Evolutionary conservation across 1,140 invertebrate genomes (phyloP).

Genomic region (Drosophila ohnishii): DNA sequence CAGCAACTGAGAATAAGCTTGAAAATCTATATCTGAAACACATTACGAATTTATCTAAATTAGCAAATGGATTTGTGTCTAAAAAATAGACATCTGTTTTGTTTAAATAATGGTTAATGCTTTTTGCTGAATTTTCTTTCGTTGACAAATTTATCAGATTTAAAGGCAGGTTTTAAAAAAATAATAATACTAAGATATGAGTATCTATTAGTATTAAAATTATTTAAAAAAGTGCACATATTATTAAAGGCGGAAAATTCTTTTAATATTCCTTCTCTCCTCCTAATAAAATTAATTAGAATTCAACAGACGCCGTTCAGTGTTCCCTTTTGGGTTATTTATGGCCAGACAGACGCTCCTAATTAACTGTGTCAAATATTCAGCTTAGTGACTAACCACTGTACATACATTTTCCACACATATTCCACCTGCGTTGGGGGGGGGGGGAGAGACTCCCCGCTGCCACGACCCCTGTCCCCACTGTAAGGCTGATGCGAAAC

Average conservation of each 20-base stretch:
- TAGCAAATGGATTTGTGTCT: neutral
- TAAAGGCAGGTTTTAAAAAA: too few relatives aligned
- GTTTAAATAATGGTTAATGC: neutral
- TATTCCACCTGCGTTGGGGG: conserved; percentile 22
- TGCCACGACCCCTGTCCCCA: conserved; percentile 4
- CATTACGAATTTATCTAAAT: neutral
- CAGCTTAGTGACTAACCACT: conserved; percentile 47
- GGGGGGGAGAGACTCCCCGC: neutral
- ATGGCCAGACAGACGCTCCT: conserved; percentile 7
- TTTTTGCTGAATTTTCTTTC: too few relatives aligned
- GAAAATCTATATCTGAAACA: too few relatives aligned
- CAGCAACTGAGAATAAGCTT: too few relatives aligned
- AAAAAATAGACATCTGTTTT: neutral
- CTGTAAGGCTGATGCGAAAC: conserved; percentile 50
- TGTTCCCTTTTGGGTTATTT: conserved; percentile 6
- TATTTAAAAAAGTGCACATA: too few relatives aligned
- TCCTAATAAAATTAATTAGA: neutral
- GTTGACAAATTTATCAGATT: too few relatives aligned
- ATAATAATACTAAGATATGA: too few relatives aligned
- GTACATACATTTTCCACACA: conserved; percentile 13
- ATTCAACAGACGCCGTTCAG: neutral
- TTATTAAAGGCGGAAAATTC: neutral
- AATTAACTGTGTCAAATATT: conserved; percentile 16
- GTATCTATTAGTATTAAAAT: too few relatives aligned
- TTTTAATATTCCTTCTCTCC: neutral